Evolutionary conservation across 2,888 invertebrate genomes (phyloP).

Genomic region (Luffia ferchaultella): DNA sequence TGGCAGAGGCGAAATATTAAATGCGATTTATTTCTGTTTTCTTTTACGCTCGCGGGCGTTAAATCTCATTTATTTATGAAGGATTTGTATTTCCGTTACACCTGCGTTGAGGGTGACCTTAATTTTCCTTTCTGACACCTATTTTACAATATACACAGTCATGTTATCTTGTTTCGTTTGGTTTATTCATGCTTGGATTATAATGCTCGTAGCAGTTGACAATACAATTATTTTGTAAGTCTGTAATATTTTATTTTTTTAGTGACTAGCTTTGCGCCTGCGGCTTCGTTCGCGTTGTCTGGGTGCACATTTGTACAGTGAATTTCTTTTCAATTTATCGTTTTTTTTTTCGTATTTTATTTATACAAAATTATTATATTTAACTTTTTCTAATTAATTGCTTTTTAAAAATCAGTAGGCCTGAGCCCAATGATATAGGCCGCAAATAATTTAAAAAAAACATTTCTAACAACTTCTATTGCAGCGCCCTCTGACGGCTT

Average conservation of each 20-base stretch:
- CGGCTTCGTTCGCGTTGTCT: too few species aligned
- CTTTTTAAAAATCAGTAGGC: too few species aligned
- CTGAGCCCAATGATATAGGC: too few species aligned
- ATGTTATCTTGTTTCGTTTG: background rate
- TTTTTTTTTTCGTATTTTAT: too few species aligned
- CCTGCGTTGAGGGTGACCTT: constrained; percentile 40
- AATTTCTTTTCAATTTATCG: too few species aligned
- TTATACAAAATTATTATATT: too few species aligned
- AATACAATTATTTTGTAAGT: background rate
- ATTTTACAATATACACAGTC: background rate
- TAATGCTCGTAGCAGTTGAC: background rate
- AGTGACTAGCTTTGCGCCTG: too few species aligned
- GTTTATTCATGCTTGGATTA: background rate
- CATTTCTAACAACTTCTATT: too few species aligned
- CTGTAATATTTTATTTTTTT: background rate
- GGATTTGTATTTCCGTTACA: constrained; percentile 39
- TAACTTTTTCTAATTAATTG: too few species aligned
- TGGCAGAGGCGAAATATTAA: background rate
- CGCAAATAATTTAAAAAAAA: too few species aligned
- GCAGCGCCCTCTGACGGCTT: too few species aligned
- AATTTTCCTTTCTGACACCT: constrained; percentile 20
- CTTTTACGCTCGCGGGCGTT: constrained; percentile 37
- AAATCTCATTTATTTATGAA: constrained; percentile 57
- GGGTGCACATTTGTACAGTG: too few species aligned
- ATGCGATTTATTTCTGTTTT: background rate